Evolutionary conservation across 2,888 invertebrate species (phyloP).

Genomic region (Trissoscelio sp.): DNA sequence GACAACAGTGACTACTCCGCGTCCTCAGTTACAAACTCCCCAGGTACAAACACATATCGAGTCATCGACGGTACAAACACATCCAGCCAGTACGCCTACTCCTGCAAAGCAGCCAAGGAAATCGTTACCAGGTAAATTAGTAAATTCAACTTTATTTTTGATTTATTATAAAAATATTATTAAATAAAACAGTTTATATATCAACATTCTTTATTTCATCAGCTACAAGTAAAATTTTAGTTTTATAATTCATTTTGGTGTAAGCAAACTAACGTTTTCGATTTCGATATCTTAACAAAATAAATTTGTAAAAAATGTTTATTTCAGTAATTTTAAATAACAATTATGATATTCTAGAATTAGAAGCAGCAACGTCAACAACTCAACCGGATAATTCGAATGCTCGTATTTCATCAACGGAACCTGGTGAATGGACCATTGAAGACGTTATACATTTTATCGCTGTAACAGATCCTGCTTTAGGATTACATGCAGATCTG

Average conservation of each 20-base stretch:
- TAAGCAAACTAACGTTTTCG: no score
- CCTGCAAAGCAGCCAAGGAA: constrained; percentile 82
- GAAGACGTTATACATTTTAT: constrained; percentile 96
- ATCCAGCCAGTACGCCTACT: constrained; percentile 71
- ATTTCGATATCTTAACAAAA: no score
- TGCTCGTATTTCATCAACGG: constrained; percentile 83
- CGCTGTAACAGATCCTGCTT: constrained; percentile 91
- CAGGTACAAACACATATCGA: constrained; percentile 50
- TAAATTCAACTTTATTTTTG: constrained; percentile 30
- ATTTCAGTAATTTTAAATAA: neutral
- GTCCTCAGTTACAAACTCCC: constrained; percentile 69
- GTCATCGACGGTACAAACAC: neutral
- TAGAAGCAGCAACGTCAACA: constrained; percentile 89
- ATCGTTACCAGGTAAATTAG: constrained; percentile 81
- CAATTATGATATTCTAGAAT: constrained; percentile 79
- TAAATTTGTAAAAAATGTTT: no score
- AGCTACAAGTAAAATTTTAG: no score
- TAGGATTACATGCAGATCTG: constrained; percentile 94
- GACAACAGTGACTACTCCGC: constrained; percentile 68
- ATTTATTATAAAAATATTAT: neutral
- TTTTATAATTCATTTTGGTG: no score
- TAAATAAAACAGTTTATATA: neutral
- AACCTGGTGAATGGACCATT: constrained; percentile 94
- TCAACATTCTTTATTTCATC: no score
- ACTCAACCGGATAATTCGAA: constrained; percentile 84